Conservation (phyloP, 2,888 invertebrate genomes). For the Eupelmus urozonus region DNA sequence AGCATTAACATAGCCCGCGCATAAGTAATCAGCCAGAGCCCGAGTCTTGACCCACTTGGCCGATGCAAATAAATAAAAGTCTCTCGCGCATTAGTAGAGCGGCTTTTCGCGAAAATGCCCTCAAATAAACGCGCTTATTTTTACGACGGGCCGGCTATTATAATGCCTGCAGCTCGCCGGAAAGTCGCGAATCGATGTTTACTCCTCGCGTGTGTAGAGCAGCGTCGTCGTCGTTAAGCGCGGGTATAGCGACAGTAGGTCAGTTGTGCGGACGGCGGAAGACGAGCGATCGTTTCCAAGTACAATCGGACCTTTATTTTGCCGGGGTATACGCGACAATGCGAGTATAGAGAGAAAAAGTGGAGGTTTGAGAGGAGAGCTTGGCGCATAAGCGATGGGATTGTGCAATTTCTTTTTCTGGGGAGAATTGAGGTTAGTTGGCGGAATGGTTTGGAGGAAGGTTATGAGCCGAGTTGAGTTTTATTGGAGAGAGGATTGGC, state of each 20-base stretch:
- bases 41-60: constrained; percentile 56
- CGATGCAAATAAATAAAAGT: constrained; percentile 54
- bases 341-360: background rate
- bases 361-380: background rate
- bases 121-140: constrained; percentile 26
- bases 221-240: background rate
- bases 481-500: no score
- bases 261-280: constrained; percentile 43
- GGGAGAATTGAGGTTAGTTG: no score
- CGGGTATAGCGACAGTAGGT: constrained; percentile 55
- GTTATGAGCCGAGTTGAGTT: no score
- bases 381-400: background rate
- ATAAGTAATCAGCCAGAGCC: constrained; percentile 51
- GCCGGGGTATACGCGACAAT: constrained; percentile 9
- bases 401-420: constrained; percentile 3
- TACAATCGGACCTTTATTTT: constrained; percentile 48
- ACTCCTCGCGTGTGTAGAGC: background rate
- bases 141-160: constrained; percentile 19
- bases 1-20: constrained; percentile 52
- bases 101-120: background rate
- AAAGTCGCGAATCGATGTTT: constrained; percentile 50
- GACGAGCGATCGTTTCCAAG: constrained; percentile 19
- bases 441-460: no score
- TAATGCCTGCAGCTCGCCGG: background rate
- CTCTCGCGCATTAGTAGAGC: constrained; percentile 28